phyloP scores from a whole-genome alignment of 2,888 invertebrate genomes.

The Gnatocerus cornutus region DNA sequence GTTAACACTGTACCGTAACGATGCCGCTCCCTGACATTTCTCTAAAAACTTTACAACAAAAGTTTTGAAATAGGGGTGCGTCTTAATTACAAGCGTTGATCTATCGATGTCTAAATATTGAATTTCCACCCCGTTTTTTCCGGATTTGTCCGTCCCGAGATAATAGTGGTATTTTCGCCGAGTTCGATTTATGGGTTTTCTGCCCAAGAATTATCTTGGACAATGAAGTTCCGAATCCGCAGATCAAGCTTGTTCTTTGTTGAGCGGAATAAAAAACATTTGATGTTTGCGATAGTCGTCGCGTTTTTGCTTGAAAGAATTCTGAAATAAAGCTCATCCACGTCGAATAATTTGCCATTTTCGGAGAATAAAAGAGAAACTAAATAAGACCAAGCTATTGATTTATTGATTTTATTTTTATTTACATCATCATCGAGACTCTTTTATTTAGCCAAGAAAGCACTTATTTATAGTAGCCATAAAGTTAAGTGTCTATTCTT shows the following conservation, averaged over 20 bases:
- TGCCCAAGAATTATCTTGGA: neutral
- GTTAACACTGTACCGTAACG: neutral
- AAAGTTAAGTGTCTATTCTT: conserved; percentile 8
- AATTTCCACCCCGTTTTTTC: too few species aligned
- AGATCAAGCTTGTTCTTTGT: conserved; percentile 1
- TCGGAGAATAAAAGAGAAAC: conserved; percentile 12
- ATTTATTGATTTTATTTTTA: conserved; percentile 26
- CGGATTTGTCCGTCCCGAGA: too few species aligned
- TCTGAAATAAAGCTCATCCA: conserved; percentile 22
- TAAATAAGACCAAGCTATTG: conserved; percentile 8
- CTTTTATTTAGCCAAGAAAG: conserved; percentile 31
- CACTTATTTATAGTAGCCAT: conserved; percentile 20
- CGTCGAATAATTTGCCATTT: conserved; percentile 24
- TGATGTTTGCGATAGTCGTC: conserved; percentile 3
- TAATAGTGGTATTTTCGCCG: too few species aligned
- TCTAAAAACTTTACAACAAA: neutral
- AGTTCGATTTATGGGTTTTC: too few species aligned
- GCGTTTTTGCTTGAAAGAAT: conserved; percentile 8
- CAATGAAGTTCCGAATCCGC: conserved; percentile 1
- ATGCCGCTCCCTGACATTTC: neutral
- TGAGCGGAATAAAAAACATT: conserved; percentile 9
- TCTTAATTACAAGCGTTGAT: too few species aligned
- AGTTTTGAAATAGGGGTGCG: too few species aligned
- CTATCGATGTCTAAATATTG: too few species aligned
- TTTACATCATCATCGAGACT: conserved; percentile 14